Evolutionary conservation across 2,888 invertebrate genomes (phyloP).

Genomic region (Eristalinus sepulchralis): DNA sequence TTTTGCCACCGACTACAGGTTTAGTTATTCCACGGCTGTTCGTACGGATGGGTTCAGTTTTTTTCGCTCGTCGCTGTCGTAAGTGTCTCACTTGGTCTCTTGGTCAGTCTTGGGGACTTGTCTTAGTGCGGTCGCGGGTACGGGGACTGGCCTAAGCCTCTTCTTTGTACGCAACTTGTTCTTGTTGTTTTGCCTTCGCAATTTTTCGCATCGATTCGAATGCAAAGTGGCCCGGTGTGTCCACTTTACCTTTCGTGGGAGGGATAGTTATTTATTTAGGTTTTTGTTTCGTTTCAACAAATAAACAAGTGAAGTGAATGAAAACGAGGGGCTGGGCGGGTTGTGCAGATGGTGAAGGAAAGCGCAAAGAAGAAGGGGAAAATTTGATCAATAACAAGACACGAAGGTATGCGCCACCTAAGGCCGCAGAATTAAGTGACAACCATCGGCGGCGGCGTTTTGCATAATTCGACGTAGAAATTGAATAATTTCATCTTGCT

Average conservation of each 20-base stretch:
- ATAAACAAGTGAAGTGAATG: constrained; percentile 12
- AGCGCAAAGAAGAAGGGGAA: constrained; percentile 20
- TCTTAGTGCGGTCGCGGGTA: constrained; percentile 7
- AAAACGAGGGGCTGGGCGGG: constrained; percentile 6
- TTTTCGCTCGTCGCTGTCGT: constrained; percentile 2
- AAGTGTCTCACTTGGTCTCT: constrained; percentile 37
- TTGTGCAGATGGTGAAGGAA: background rate
- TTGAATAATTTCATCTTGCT: background rate
- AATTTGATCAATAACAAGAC: constrained; percentile 68
- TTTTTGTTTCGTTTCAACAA: constrained; percentile 11
- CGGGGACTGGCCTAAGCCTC: constrained; percentile 26
- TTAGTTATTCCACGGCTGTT: constrained; percentile 63
- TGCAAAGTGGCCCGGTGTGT: constrained; percentile 64
- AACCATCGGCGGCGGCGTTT: constrained; percentile 41
- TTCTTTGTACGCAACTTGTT: constrained; percentile 44
- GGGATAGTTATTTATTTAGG: constrained; percentile 31
- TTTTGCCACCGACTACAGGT: constrained; percentile 56
- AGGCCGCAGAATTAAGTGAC: constrained; percentile 55
- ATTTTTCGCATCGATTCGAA: constrained; percentile 37
- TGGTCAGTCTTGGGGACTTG: constrained; percentile 39
- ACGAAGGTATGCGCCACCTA: constrained; percentile 61
- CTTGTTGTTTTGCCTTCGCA: background rate
- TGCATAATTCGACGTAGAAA: constrained; percentile 37
- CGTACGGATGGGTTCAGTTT: constrained; percentile 29
- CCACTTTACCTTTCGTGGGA: constrained; percentile 58